Conservation (phyloP, 1,140 invertebrate genomes). For the Vollenhovia emeryi region DNA sequence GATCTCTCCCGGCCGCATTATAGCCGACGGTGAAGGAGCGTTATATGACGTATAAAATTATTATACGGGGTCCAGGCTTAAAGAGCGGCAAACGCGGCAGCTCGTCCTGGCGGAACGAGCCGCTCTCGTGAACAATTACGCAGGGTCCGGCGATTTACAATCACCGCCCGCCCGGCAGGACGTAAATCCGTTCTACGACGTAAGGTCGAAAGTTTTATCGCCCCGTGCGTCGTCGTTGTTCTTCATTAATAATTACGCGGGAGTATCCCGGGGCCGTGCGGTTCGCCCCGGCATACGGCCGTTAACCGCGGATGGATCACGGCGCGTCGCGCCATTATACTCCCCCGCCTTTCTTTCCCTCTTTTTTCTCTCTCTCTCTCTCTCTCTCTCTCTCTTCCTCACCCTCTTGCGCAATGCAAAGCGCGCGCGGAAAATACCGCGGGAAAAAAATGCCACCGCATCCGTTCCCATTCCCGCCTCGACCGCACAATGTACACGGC, state of each 20-base stretch:
- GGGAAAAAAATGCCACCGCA: conserved; percentile 56
- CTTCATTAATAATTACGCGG: conserved; percentile 62
- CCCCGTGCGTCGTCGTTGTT: conserved; percentile 49
- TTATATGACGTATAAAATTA: conserved; percentile 55
- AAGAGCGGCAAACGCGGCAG: conserved; percentile 39
- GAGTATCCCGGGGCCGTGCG: neutral
- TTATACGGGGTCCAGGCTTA: conserved; percentile 38
- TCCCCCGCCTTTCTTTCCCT: neutral
- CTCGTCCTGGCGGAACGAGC: conserved; percentile 12
- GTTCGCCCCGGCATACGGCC: neutral
- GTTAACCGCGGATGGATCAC: conserved; percentile 54
- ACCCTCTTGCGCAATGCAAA: conserved; percentile 8
- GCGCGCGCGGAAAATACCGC: conserved; percentile 58
- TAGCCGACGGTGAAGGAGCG: neutral
- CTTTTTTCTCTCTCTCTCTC: neutral
- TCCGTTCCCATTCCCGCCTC: conserved; percentile 46
- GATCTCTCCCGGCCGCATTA: neutral
- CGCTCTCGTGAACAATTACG: conserved; percentile 45
- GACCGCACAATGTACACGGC: conserved; percentile 62
- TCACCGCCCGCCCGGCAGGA: conserved; percentile 34
- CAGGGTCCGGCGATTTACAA: conserved; percentile 58
- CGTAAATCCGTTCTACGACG: conserved; percentile 57
- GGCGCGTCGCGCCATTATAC: conserved; percentile 41
- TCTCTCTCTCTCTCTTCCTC: no score
- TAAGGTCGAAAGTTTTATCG: conserved; percentile 66